These are phyloP conservation scores for Parotocinclus haroldoi DNA, from an alignment of 2,797 vertebrate genomes.

Conservation along the genomic window DNA sequence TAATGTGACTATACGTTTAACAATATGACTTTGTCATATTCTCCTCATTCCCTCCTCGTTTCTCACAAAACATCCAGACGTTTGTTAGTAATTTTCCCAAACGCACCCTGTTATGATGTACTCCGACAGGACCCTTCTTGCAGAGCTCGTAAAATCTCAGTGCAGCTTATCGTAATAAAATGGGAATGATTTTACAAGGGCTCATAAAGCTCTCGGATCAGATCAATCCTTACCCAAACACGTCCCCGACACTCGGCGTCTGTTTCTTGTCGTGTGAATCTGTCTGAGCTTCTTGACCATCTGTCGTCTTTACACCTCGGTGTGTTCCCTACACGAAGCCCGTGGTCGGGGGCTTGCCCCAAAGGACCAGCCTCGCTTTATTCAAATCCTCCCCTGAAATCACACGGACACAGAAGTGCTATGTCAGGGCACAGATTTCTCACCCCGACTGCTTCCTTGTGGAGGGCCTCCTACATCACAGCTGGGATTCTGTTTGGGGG, in stretches of 20 bases:
- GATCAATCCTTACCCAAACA: conserved; percentile 1
- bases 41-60: too few relatives aligned
- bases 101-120: too few relatives aligned
- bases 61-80: too few relatives aligned
- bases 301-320: conserved; percentile 3
- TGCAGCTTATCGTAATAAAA: neutral
- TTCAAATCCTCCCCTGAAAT: conserved; percentile 4
- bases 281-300: conserved; percentile 20
- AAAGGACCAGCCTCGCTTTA: conserved; percentile 5
- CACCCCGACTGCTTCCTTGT: neutral
- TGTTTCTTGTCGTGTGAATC: conserved; percentile 14
- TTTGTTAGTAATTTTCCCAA: too few relatives aligned
- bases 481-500: neutral
- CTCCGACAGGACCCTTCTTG: too few relatives aligned
- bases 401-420: conserved; percentile 2
- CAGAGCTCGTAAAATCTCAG: too few relatives aligned
- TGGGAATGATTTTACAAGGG: neutral
- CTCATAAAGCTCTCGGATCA: too few relatives aligned
- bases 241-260: neutral
- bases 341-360: neutral
- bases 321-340: too few relatives aligned
- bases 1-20: too few relatives aligned
- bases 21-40: too few relatives aligned
- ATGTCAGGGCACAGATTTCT: neutral
- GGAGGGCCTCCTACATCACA: neutral